A percentile compares a stretch with the other conserved stretches of the same genome.
These are phyloP conservation scores for Alfaro cultratus DNA, from an alignment of 2,797 vertebrate species.

Conservation along the genomic window DNA sequence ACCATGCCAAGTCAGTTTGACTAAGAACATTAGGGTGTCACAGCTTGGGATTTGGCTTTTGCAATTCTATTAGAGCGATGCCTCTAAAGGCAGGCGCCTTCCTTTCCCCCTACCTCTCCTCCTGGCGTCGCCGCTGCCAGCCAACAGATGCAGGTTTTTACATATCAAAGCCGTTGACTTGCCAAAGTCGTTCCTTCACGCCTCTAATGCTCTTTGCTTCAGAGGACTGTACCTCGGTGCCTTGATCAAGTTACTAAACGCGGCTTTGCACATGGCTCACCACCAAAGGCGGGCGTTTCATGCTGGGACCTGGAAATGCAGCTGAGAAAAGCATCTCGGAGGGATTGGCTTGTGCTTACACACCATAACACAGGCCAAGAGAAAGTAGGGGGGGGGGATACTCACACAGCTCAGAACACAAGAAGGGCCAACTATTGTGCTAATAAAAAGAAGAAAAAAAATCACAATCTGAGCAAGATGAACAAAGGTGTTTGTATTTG, in stretches of 20 bases:
- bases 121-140: constrained; percentile 63
- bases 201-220: constrained; percentile 81
- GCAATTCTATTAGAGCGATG: constrained; percentile 77
- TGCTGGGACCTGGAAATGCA: constrained; percentile 73
- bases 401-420: constrained; percentile 55
- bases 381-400: constrained; percentile 40
- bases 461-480: constrained; percentile 30
- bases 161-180: constrained; percentile 82
- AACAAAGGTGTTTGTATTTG: constrained; percentile 44
- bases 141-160: constrained; percentile 77
- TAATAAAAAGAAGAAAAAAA: constrained; percentile 59
- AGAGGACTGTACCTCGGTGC: constrained; percentile 76
- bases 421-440: constrained; percentile 35
- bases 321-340: constrained; percentile 71
- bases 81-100: constrained; percentile 66
- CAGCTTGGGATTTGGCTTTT: constrained; percentile 77
- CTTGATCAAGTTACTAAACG: constrained; percentile 81
- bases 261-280: constrained; percentile 76
- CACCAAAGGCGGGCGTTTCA: constrained; percentile 74
- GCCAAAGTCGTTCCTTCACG: constrained; percentile 75
- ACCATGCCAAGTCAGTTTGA: constrained; percentile 72
- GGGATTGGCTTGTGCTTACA: constrained; percentile 76
- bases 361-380: constrained; percentile 67
- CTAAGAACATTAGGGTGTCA: constrained; percentile 80
- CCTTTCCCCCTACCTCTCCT: constrained; percentile 65